These are phyloP conservation scores for Psophia crepitans DNA, from an alignment of 2,113 vertebrate genomes.

Conservation along the genomic window DNA sequence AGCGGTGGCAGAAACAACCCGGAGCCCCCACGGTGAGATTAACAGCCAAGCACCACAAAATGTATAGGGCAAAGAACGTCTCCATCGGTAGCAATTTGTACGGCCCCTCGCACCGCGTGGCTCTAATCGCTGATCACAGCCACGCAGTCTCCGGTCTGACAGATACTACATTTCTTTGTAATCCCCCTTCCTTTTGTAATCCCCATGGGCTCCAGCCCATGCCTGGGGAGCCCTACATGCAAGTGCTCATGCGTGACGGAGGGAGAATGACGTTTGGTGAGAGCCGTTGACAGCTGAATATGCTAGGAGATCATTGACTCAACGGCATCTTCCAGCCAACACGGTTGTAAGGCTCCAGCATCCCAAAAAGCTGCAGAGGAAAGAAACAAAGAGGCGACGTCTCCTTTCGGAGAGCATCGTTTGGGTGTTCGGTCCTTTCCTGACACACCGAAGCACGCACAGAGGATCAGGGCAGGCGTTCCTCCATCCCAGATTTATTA, in stretches of 20 bases:
- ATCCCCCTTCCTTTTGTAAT: background rate
- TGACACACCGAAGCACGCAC: rapidly evolving
- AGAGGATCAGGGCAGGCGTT: background rate
- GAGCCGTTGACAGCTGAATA: background rate
- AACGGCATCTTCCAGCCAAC: background rate
- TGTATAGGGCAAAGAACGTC: background rate
- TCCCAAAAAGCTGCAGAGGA: background rate
- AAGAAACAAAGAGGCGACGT: background rate
- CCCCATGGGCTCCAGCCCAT: background rate
- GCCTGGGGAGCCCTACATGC: background rate
- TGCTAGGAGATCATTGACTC: rapidly evolving
- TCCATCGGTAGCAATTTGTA: background rate
- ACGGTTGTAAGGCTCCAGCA: background rate
- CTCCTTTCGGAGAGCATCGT: background rate
- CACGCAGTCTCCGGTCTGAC: background rate
- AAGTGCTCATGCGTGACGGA: background rate
- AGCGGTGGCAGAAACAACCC: rapidly evolving
- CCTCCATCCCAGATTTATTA: background rate
- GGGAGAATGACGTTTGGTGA: background rate
- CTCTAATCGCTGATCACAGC: background rate
- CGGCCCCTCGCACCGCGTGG: background rate
- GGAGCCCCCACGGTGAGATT: rapidly evolving
- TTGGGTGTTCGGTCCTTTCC: background rate
- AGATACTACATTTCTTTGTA: background rate
- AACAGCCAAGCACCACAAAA: background rate